Percentiles rank a stretch among this genome's conserved stretches.
Evolutionary conservation across 1,140 invertebrate species (phyloP).

Genomic region (Aphelenchoides avenae): DNA sequence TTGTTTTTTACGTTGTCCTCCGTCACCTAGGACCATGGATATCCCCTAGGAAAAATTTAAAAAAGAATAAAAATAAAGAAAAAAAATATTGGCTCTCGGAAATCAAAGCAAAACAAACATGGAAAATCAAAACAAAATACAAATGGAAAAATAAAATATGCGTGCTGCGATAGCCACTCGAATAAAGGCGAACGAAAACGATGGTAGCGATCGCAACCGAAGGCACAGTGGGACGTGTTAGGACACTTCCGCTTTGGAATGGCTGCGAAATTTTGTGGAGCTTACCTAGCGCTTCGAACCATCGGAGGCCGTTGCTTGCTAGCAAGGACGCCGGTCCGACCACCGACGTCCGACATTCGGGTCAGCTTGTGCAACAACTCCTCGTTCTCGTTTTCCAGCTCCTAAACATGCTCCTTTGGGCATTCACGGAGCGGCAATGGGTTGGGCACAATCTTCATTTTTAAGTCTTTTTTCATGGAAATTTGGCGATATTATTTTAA

Average conservation of each 20-base stretch:
- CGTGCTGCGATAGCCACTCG: neutral
- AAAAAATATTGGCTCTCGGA: neutral
- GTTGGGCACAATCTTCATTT: no score
- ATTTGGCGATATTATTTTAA: no score
- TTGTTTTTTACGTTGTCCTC: neutral
- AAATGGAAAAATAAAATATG: neutral
- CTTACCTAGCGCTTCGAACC: constrained; percentile 51
- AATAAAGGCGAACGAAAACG: constrained; percentile 14
- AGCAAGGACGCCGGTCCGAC: neutral
- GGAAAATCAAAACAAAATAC: constrained; percentile 15
- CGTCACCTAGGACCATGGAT: constrained; percentile 5
- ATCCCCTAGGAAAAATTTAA: constrained; percentile 2
- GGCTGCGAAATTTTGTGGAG: no score
- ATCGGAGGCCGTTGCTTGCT: constrained; percentile 43
- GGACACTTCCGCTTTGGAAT: no score
- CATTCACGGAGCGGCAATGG: no score
- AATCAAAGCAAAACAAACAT: constrained; percentile 12
- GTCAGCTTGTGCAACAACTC: constrained; percentile 47
- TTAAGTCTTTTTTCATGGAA: no score
- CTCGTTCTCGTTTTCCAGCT: constrained; percentile 57
- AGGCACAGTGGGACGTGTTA: no score
- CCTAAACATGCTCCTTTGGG: no score
- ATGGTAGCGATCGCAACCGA: constrained; percentile 1
- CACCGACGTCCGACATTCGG: constrained; percentile 29
- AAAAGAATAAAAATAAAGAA: neutral